phyloP scores from a whole-genome alignment of 1,140 invertebrate genomes.

The Zaprionus kolodkinae region DNA sequence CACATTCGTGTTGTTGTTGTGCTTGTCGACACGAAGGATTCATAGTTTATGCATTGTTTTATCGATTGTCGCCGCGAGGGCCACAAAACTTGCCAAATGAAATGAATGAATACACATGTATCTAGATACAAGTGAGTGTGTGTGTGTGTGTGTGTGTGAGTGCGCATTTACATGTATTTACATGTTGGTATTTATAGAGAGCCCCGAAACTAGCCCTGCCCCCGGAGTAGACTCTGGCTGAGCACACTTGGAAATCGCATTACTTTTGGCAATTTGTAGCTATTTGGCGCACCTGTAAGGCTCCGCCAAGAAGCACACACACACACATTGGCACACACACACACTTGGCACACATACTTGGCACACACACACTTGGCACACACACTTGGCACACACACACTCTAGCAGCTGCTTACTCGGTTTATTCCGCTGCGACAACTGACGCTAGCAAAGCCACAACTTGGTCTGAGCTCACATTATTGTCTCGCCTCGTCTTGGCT shows the following conservation, averaged over 20 bases:
- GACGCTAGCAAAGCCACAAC: conserved; percentile 67
- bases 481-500: conserved; percentile 25
- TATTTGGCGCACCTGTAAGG: conserved; percentile 42
- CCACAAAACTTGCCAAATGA: conserved; percentile 17
- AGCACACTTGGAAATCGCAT: conserved; percentile 57
- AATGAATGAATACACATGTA: not conserved
- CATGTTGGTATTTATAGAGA: conserved; percentile 62
- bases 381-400: conserved; percentile 18
- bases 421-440: conserved; percentile 68
- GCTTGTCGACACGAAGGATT: conserved; percentile 67
- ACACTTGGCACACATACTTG: not conserved
- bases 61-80: conserved; percentile 69
- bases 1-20: conserved; percentile 29
- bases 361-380: conserved; percentile 9
- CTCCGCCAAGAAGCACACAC: conserved; percentile 11
- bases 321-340: not conserved
- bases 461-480: conserved; percentile 69
- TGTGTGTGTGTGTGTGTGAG: conserved; percentile 41
- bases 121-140: conserved; percentile 4
- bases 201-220: not conserved
- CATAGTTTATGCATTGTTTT: conserved; percentile 79
- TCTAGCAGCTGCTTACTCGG: conserved; percentile 22
- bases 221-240: conserved; percentile 23
- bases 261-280: conserved; percentile 56
- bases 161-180: conserved; percentile 47